phyloP scores from a whole-genome alignment of 2,888 invertebrate species.

The Tribolium freemani region DNA sequence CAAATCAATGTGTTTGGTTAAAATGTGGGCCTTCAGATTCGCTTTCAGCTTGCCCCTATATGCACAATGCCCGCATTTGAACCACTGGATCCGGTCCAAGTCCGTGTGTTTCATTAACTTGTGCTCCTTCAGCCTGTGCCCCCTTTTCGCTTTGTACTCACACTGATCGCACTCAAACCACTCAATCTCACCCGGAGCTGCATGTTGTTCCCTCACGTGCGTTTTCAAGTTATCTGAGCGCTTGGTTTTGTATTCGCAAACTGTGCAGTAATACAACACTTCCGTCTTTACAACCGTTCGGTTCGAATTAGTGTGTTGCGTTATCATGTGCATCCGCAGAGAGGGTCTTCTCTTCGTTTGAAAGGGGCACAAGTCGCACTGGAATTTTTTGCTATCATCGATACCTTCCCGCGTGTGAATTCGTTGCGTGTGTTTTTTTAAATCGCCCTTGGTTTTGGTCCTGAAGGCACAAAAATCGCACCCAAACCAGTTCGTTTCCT shows the following conservation, averaged over 20 bases:
- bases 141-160: neutral
- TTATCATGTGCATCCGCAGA: neutral
- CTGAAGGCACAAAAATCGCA: neutral
- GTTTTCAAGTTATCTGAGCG: neutral
- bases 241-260: neutral
- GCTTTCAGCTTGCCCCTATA: neutral
- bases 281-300: neutral
- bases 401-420: neutral
- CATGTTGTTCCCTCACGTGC: neutral
- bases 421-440: neutral
- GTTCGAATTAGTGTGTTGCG: neutral
- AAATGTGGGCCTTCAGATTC: neutral
- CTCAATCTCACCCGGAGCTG: neutral
- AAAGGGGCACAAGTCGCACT: neutral
- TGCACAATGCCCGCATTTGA: neutral
- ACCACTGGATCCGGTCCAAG: neutral
- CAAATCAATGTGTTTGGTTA: neutral
- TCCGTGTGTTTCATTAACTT: neutral
- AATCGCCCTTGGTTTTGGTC: neutral
- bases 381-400: neutral
- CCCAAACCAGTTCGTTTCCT: neutral
- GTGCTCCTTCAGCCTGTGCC: neutral
- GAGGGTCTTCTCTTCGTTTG: neutral
- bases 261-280: neutral
- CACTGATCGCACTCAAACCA: neutral